Evolutionary conservation across 2,113 vertebrate species (phyloP).

Genomic region (Mustelus asterias): DNA sequence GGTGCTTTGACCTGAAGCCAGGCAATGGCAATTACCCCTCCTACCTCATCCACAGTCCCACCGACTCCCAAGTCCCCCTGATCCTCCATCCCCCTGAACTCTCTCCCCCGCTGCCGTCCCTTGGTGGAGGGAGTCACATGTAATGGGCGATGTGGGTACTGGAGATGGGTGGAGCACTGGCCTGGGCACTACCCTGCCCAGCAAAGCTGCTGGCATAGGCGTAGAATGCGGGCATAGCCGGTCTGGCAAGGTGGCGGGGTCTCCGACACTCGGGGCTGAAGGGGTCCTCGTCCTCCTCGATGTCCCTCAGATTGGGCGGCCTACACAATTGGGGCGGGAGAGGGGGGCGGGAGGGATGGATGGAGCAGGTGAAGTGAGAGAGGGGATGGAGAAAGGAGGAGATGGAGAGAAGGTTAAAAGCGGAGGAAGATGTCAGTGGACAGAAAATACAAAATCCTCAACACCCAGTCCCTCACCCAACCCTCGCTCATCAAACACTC

Average conservation of each 20-base stretch:
- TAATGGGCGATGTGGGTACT: constrained; percentile 64
- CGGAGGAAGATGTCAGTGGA: no score
- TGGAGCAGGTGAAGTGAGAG: constrained; percentile 41
- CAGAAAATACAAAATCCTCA: no score
- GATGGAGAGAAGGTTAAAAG: neutral
- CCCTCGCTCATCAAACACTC: no score
- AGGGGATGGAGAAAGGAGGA: constrained; percentile 26
- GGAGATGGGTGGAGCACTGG: constrained; percentile 67
- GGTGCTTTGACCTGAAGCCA: no score
- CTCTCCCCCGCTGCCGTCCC: no score
- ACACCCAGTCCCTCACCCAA: no score
- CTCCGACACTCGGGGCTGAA: constrained; percentile 88
- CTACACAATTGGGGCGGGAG: constrained; percentile 46
- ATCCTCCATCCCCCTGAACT: no score
- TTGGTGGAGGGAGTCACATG: constrained; percentile 46
- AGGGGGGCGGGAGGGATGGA: no score
- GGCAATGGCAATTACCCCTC: no score
- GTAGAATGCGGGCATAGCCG: constrained; percentile 53
- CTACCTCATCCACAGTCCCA: no score
- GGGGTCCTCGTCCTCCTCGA: constrained; percentile 73
- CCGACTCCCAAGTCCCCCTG: no score
- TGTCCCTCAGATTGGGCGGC: constrained; percentile 76
- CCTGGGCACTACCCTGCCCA: constrained; percentile 45
- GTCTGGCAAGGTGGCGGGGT: constrained; percentile 34
- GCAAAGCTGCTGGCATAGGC: constrained; percentile 60